Evolutionary conservation across 2,113 vertebrate species (phyloP).

Genomic region (Ochotona princeps): DNA sequence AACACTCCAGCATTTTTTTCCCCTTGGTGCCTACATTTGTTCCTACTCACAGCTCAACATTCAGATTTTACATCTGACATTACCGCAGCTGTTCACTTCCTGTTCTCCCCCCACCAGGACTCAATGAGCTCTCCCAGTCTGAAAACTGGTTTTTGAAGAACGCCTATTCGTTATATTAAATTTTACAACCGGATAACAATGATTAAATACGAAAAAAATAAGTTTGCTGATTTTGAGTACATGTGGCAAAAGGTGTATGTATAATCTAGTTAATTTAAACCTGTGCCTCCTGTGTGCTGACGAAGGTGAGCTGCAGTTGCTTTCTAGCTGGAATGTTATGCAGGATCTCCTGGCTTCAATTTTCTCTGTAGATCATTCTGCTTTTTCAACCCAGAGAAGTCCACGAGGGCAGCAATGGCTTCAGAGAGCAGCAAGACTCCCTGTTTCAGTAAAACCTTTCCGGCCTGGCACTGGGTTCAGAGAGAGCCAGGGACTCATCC

Average conservation of each 20-base stretch:
- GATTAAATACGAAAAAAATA: conserved; percentile 34
- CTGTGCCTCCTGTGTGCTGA: not conserved
- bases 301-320: too few species aligned
- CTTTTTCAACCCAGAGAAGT: too few species aligned
- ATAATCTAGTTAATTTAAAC: conserved; percentile 46
- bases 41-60: not conserved
- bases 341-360: too few species aligned
- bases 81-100: not conserved
- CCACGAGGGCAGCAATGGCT: too few species aligned
- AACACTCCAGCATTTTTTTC: not conserved
- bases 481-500: too few species aligned
- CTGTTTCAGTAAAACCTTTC: too few species aligned
- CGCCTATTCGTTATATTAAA: conserved; percentile 39
- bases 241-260: conserved; percentile 4
- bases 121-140: conserved; percentile 2
- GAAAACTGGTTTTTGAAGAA: conserved; percentile 3
- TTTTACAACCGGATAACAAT: conserved; percentile 52
- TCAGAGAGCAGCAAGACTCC: too few species aligned
- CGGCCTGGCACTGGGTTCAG: too few species aligned
- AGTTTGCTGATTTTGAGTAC: conserved; percentile 36
- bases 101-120: not conserved
- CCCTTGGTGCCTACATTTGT: not conserved
- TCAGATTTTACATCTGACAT: not conserved
- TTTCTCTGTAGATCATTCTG: too few species aligned
- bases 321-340: too few species aligned